Percentiles rank a stretch among this genome's conserved stretches.
Conservation (phyloP, 2,797 vertebrate species). For the Pampus argenteus region DNA sequence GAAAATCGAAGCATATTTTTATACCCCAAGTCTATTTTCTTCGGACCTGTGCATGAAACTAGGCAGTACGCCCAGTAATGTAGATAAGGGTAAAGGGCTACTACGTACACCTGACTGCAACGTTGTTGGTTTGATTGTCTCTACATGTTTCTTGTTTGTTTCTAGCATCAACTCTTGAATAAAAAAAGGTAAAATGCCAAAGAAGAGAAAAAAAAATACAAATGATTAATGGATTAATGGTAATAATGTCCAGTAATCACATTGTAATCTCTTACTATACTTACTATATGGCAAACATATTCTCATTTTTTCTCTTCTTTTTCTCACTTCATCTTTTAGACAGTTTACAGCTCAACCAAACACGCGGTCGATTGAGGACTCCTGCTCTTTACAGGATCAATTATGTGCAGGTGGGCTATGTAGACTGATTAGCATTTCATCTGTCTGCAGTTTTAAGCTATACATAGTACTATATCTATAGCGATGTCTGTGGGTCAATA, state of each 20-base stretch:
- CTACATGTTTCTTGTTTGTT: background rate
- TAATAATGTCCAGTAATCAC: background rate
- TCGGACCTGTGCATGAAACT: background rate
- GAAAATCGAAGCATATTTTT: too few species aligned
- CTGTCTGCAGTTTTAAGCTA: background rate
- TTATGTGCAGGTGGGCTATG: conserved; percentile 2
- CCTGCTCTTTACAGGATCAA: conserved; percentile 10
- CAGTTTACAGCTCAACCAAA: background rate
- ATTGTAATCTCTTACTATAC: too few species aligned
- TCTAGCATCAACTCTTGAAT: background rate
- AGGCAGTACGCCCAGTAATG: too few species aligned
- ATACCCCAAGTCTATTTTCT: background rate
- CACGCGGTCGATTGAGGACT: background rate
- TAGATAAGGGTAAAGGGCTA: background rate
- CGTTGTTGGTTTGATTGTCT: background rate
- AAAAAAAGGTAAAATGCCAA: background rate
- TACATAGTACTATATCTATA: background rate
- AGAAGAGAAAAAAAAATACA: too few species aligned
- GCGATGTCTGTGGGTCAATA: background rate
- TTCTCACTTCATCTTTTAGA: background rate
- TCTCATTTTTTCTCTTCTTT: background rate
- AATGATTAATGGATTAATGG: background rate
- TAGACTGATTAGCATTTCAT: background rate
- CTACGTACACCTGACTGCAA: background rate
- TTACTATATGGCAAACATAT: too few species aligned